These are phyloP conservation scores for Clivina fossor DNA, from an alignment of 2,888 invertebrate genomes.

Conservation along the genomic window DNA sequence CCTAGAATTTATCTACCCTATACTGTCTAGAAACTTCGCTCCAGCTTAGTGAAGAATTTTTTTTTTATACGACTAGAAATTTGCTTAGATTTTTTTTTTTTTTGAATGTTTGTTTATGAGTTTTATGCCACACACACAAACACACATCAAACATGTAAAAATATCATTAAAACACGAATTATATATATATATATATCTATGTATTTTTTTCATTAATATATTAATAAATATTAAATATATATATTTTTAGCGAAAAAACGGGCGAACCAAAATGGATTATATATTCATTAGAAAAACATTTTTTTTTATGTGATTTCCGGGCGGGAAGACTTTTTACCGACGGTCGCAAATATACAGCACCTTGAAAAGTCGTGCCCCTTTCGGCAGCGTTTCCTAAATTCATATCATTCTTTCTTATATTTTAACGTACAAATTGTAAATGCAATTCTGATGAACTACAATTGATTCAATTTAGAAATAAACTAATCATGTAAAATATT, in stretches of 20 bases:
- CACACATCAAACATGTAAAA: slow-evolving; percentile 35
- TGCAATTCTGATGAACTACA: too few relatives aligned
- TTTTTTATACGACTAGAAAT: slow-evolving; percentile 27
- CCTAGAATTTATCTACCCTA: too few relatives aligned
- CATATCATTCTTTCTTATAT: too few relatives aligned
- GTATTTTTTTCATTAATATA: not conserved
- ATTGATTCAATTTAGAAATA: too few relatives aligned
- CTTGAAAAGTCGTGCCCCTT: slow-evolving; percentile 51
- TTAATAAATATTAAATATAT: not conserved
- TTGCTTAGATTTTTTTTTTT: too few relatives aligned
- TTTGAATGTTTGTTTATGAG: too few relatives aligned
- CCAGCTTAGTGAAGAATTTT: too few relatives aligned
- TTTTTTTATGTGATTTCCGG: slow-evolving; percentile 49
- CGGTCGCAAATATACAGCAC: slow-evolving; percentile 50
- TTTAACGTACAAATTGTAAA: too few relatives aligned
- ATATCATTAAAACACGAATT: slow-evolving; percentile 34
- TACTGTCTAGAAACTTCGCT: too few relatives aligned
- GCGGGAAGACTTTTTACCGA: slow-evolving; percentile 54
- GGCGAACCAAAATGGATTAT: slow-evolving; percentile 13
- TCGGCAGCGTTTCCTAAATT: slow-evolving; percentile 44
- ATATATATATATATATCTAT: slow-evolving; percentile 27
- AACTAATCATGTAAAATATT: too few relatives aligned
- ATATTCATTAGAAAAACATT: slow-evolving; percentile 11
- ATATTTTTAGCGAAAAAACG: slow-evolving; percentile 19
- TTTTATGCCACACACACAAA: slow-evolving; percentile 22